Evolutionary conservation across 1,140 invertebrate species (phyloP), one percentile per base, ranked within the genome.

Genomic region (Archegozetes longisetosus): DNA sequence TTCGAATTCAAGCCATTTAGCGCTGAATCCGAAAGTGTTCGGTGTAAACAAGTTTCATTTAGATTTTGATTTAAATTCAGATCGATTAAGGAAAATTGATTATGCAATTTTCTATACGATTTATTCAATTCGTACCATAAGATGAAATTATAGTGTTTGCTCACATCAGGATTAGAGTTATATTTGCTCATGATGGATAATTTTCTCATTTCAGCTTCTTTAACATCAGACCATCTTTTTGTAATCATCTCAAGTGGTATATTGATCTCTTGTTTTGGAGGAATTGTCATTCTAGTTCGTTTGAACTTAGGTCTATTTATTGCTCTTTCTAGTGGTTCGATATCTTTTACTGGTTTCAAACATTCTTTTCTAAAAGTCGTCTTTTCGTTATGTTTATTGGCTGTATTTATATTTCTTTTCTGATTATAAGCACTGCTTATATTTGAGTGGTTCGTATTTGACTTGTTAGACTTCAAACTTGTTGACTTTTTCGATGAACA

Each of bases 251-350:
- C 40, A 2, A 22, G 3, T 13, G 53, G 32, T n/a, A 61, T 24
- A 49, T 40, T 29, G 1, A 58, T 27, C 32, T 55, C 26, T n/a
- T 49, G 28, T 55, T 25, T 26, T 17, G 28, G 3, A 9, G 60
- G 60, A 58, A 61, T 61, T 13, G 20, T 46, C 22, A 27, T 49
- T 26, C 32, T 53, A 32, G n/a, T 20, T 12, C 58, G 24, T 40
- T 60, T 60, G 32, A 55, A 47, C 20, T 53, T 52, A 4, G 49
- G 58, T 20, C 58, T 26, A 54, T 54, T 32, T 14, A 55, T 17
- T 23, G 53, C 26, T 27, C 47, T 28, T 23, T 53, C 27, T 9
- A 54, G n/a, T 22, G 40, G 29, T 60, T 23, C 25, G 9, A 26
- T 26, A 14, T 23, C 17, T 3, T 53, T 17, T 12, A 28, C 14